Evolutionary conservation across 2,888 invertebrate genomes (phyloP).

Genomic region (Napeogenes sylphis): DNA sequence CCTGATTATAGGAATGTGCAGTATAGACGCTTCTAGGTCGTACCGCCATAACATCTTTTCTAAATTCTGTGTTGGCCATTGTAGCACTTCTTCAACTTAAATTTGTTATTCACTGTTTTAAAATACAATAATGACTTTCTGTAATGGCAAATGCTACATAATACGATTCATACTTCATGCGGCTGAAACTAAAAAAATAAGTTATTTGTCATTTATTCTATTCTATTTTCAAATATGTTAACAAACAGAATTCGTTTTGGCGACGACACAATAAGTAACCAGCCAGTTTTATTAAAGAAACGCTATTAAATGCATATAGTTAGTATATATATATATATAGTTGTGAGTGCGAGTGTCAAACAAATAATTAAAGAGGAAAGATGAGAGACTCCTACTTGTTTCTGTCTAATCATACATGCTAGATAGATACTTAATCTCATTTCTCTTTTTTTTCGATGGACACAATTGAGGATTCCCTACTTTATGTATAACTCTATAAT

Average conservation of each 20-base stretch:
- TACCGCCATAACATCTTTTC: constrained; percentile 73
- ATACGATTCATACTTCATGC: constrained; percentile 58
- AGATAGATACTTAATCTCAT: no score
- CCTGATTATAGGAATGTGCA: constrained; percentile 80
- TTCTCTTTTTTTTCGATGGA: no score
- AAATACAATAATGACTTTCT: constrained; percentile 60
- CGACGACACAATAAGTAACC: constrained; percentile 10
- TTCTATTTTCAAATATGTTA: constrained; percentile 47
- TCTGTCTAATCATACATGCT: no score
- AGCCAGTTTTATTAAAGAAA: constrained; percentile 15
- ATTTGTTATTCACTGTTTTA: constrained; percentile 58
- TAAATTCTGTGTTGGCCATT: constrained; percentile 73
- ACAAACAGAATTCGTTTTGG: constrained; percentile 22
- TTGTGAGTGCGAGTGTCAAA: no score
- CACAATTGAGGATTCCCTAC: no score
- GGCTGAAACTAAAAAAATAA: constrained; percentile 46
- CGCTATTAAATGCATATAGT: neutral
- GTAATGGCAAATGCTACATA: constrained; percentile 69
- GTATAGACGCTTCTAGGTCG: constrained; percentile 83
- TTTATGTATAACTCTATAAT: no score
- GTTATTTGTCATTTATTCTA: constrained; percentile 57
- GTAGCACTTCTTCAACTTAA: constrained; percentile 62
- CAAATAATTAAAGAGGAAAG: no score
- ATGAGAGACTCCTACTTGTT: no score
- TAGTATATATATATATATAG: neutral